phyloP scores from a whole-genome alignment of 2,888 invertebrate species.

The Noctuana brunneofusca region DNA sequence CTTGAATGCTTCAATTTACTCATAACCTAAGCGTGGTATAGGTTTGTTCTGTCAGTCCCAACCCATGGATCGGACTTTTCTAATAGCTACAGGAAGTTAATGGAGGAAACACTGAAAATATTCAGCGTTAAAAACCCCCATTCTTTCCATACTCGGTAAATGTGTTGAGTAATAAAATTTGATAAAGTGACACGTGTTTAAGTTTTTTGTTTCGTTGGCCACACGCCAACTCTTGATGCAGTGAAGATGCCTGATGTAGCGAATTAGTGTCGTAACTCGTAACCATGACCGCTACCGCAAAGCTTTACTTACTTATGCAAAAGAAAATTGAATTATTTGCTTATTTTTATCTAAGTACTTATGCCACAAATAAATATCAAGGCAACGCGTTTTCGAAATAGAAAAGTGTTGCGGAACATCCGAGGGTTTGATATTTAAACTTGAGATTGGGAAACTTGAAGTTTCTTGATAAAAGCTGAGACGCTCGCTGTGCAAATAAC shows the following conservation, averaged over 20 bases:
- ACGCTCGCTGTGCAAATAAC: constrained; percentile 20
- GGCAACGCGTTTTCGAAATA: constrained; percentile 9
- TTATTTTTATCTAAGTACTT: constrained; percentile 15
- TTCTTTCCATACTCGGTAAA: not conserved
- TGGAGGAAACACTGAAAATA: not conserved
- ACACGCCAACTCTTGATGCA: constrained; percentile 25
- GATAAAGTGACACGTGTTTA: constrained; percentile 26
- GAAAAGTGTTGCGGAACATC: not conserved
- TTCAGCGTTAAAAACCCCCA: not conserved
- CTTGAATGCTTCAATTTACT: too few species aligned
- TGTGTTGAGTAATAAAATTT: constrained; percentile 21
- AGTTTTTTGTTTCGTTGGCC: constrained; percentile 35
- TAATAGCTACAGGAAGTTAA: not conserved
- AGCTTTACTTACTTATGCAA: constrained; percentile 17
- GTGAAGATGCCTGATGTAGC: constrained; percentile 32
- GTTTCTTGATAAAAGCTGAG: constrained; percentile 10
- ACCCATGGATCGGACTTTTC: constrained; percentile 8
- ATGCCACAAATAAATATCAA: constrained; percentile 22
- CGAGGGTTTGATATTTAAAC: constrained; percentile 1
- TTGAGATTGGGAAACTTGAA: constrained; percentile 25
- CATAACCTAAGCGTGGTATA: constrained; percentile 8
- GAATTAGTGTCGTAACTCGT: constrained; percentile 33
- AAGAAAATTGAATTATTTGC: constrained; percentile 32
- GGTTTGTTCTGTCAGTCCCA: constrained; percentile 3
- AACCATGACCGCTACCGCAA: constrained; percentile 31